Evolutionary conservation across 2,113 vertebrate genomes (phyloP).

Genomic region (Azemiops feae): DNA sequence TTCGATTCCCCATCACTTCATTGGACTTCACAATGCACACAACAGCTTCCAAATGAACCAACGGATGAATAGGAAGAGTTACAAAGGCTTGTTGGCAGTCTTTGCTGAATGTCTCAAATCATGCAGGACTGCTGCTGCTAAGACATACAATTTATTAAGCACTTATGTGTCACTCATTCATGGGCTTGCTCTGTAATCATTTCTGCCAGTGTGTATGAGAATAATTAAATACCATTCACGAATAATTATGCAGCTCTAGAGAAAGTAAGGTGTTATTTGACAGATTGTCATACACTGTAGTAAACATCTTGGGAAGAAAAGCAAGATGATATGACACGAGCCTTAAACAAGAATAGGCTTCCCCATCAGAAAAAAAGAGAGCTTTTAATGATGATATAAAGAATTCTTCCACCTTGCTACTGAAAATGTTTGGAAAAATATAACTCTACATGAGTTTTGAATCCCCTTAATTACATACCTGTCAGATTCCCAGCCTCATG

Average conservation of each 20-base stretch:
- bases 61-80: neutral
- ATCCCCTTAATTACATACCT: neutral
- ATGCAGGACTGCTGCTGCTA: constrained; percentile 1
- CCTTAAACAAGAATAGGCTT: neutral
- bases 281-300: constrained; percentile 13
- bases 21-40: neutral
- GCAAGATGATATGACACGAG: neutral
- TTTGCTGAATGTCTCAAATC: neutral
- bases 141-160: constrained; percentile 24
- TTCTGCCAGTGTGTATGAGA: constrained; percentile 24
- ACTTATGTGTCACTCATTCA: constrained; percentile 19
- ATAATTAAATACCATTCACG: constrained; percentile 37
- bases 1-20: neutral
- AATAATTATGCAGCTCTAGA: constrained; percentile 28
- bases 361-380: neutral
- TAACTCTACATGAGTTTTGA: neutral
- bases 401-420: neutral
- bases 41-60: neutral
- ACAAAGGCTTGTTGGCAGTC: neutral
- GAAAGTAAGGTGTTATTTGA: constrained; percentile 12
- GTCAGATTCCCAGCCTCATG: accelerated
- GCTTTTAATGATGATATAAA: neutral
- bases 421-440: neutral
- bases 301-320: neutral
- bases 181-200: constrained; percentile 27